These are phyloP conservation scores for Drosophila pallidifrons DNA, from an alignment of 1,140 invertebrate species.

Conservation along the genomic window DNA sequence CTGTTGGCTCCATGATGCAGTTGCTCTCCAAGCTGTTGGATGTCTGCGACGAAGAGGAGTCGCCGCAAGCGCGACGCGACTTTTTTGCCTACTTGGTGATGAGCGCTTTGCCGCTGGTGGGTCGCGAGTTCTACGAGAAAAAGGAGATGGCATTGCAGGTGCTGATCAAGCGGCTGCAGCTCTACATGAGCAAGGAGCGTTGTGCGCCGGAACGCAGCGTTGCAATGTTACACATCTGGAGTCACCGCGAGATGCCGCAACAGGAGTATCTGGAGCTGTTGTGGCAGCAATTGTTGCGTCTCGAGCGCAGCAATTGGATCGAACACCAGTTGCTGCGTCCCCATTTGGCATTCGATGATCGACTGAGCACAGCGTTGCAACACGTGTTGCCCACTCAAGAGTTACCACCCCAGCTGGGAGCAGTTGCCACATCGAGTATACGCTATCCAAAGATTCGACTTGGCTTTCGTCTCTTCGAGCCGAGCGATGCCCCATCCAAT, in stretches of 20 bases:
- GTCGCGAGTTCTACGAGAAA: conserved; percentile 97
- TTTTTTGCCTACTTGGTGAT: conserved; percentile 98
- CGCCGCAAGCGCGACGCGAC: conserved; percentile 94
- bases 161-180: conserved; percentile 94
- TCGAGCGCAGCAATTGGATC: conserved; percentile 96
- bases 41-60: conserved; percentile 95
- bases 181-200: conserved; percentile 95
- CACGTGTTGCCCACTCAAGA: conserved; percentile 95
- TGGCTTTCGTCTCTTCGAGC: conserved; percentile 97
- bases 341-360: conserved; percentile 97
- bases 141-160: conserved; percentile 96
- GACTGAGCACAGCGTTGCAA: conserved; percentile 96
- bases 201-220: conserved; percentile 93
- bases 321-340: conserved; percentile 97
- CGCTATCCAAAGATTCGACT: conserved; percentile 95
- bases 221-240: conserved; percentile 94
- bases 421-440: conserved; percentile 84
- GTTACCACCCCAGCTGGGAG: conserved; percentile 92
- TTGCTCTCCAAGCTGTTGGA: conserved; percentile 96
- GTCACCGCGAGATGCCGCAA: conserved; percentile 88
- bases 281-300: conserved; percentile 96
- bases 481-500: conserved; percentile 90
- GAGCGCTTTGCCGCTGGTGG: conserved; percentile 96
- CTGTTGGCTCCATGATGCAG: conserved; percentile 94
- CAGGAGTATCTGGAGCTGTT: conserved; percentile 99